Evolutionary conservation across 2,113 vertebrate species (phyloP).

Genomic region (Crotophaga sulcirostris): DNA sequence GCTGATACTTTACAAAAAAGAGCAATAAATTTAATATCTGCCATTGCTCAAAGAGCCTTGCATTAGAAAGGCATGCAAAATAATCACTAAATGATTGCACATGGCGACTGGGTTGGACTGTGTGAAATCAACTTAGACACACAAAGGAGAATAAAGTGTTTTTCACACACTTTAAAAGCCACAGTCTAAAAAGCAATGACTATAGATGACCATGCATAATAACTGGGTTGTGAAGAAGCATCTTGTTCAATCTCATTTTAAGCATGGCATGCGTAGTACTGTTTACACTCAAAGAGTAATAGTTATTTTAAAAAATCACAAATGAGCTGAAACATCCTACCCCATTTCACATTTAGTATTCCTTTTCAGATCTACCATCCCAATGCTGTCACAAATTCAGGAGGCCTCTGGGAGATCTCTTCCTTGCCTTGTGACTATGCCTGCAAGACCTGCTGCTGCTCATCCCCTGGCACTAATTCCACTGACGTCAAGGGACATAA

Average conservation of each 20-base stretch:
- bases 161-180: slow-evolving; percentile 31
- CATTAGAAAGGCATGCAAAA: not conserved
- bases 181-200: not conserved
- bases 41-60: not conserved
- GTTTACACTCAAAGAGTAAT: not conserved
- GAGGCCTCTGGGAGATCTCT: not conserved
- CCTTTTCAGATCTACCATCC: not conserved
- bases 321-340: slow-evolving; percentile 13
- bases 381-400: not conserved
- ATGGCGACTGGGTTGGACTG: not conserved
- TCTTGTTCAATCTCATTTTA: not conserved
- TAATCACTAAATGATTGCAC: slow-evolving; percentile 6
- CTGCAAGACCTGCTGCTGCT: not conserved
- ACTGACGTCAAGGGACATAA: not conserved
- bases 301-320: slow-evolving; percentile 27
- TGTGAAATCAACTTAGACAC: slow-evolving; percentile 18
- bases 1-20: slow-evolving; percentile 60
- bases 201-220: not conserved
- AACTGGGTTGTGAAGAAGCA: not conserved
- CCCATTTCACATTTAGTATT: not conserved
- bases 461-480: not conserved
- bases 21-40: slow-evolving; percentile 29
- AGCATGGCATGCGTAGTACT: not conserved
- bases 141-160: not conserved
- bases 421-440: not conserved